Conservation (phyloP, 2,113 vertebrate genomes). For the Variabilichromis moorii region DNA sequence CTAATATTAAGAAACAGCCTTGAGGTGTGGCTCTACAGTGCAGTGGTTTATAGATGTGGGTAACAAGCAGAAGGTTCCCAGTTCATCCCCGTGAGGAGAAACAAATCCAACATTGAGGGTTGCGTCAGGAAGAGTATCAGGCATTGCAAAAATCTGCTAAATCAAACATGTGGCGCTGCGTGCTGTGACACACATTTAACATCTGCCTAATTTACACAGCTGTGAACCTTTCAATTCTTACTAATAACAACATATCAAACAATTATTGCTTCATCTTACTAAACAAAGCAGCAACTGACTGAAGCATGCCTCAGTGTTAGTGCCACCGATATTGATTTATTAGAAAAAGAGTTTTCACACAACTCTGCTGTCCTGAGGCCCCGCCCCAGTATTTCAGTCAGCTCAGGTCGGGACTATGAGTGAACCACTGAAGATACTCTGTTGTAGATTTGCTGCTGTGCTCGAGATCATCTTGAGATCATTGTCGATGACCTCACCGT, state of each 20-base stretch:
- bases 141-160: not conserved
- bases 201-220: not conserved
- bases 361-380: not conserved
- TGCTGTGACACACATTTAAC: not conserved
- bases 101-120: not conserved
- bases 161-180: fast-evolving
- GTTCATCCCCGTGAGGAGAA: not conserved
- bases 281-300: not conserved
- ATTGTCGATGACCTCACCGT: not conserved
- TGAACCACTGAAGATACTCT: fast-evolving
- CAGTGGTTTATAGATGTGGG: fast-evolving
- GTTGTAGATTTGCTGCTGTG: not conserved
- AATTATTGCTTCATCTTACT: not conserved
- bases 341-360: not conserved
- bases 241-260: not conserved
- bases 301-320: fast-evolving
- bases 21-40: fast-evolving
- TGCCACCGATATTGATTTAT: not conserved
- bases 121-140: not conserved
- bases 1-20: not conserved
- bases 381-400: not conserved
- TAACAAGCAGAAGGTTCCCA: not conserved
- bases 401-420: not conserved
- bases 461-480: not conserved
- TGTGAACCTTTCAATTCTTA: not conserved